Evolutionary conservation across 2,113 vertebrate genomes (phyloP).

Genomic region (Malurus melanocephalus): DNA sequence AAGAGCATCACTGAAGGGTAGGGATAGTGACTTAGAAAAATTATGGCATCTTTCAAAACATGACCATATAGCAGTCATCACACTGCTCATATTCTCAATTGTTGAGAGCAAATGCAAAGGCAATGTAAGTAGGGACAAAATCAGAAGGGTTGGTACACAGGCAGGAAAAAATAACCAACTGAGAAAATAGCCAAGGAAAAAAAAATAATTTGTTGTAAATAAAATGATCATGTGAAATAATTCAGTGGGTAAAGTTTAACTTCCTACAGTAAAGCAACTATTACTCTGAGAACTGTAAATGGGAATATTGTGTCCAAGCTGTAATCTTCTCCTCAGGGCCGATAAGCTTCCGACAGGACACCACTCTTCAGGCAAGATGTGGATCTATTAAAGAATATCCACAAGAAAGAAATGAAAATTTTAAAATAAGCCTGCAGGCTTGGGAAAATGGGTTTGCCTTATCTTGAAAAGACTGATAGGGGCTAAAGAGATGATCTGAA

Average conservation of each 20-base stretch:
- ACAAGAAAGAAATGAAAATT: constrained; percentile 41
- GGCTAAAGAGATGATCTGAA: constrained; percentile 37
- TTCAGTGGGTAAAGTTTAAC: neutral
- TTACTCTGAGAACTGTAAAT: constrained; percentile 26
- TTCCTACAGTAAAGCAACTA: neutral
- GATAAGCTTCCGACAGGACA: constrained; percentile 26
- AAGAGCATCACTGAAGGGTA: neutral
- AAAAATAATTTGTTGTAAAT: neutral
- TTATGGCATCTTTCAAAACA: neutral
- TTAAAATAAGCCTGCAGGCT: constrained; percentile 34
- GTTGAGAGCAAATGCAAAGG: neutral
- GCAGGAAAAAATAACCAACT: neutral
- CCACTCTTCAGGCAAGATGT: constrained; percentile 43
- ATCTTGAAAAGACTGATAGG: constrained; percentile 30
- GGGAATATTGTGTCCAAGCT: constrained; percentile 32
- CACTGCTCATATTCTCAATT: neutral
- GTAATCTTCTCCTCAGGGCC: constrained; percentile 25
- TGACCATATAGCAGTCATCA: neutral
- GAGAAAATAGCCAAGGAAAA: neutral
- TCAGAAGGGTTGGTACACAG: neutral
- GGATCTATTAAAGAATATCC: constrained; percentile 35
- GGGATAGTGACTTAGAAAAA: neutral
- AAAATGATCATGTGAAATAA: constrained; percentile 13
- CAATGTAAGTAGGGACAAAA: neutral
- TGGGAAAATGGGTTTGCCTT: constrained; percentile 40